phyloP scores from a whole-genome alignment of 2,888 invertebrate species.

The Dolichopus griseipennis region DNA sequence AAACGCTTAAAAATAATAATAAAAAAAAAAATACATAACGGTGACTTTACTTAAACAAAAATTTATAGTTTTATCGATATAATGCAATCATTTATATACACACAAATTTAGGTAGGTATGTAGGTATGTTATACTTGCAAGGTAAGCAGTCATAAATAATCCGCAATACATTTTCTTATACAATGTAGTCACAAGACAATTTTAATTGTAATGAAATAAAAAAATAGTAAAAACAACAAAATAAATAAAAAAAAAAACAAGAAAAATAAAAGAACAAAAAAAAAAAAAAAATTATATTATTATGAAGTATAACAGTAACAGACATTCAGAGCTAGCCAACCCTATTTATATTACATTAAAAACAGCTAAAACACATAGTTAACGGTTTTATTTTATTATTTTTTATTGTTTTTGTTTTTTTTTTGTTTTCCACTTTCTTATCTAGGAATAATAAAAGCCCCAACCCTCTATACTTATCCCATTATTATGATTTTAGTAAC shows the following conservation, averaged over 20 bases:
- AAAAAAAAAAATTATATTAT: too few species aligned
- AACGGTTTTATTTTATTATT: too few species aligned
- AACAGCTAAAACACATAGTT: not conserved
- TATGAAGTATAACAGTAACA: too few species aligned
- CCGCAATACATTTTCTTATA: not conserved
- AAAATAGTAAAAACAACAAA: not conserved
- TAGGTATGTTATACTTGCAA: not conserved
- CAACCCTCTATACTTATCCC: too few species aligned
- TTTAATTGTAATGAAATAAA: too few species aligned
- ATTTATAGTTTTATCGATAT: not conserved
- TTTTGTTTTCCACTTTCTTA: not conserved
- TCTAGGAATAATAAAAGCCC: not conserved
- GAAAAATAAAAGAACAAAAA: not conserved
- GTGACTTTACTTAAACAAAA: not conserved
- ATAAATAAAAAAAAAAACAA: not conserved
- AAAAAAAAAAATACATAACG: too few species aligned
- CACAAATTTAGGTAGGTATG: too few species aligned
- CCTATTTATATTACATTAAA: not conserved
- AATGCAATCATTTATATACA: constrained; percentile 1
- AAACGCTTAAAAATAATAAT: not conserved
- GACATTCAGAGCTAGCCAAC: not conserved
- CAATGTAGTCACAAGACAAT: too few species aligned
- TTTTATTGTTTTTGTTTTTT: too few species aligned
- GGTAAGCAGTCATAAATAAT: not conserved
- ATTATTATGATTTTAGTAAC: too few species aligned